A percentile compares a stretch with the other conserved stretches of the same genome.
Conservation (phyloP, 2,797 vertebrate species). For the Crax fasciolata region DNA sequence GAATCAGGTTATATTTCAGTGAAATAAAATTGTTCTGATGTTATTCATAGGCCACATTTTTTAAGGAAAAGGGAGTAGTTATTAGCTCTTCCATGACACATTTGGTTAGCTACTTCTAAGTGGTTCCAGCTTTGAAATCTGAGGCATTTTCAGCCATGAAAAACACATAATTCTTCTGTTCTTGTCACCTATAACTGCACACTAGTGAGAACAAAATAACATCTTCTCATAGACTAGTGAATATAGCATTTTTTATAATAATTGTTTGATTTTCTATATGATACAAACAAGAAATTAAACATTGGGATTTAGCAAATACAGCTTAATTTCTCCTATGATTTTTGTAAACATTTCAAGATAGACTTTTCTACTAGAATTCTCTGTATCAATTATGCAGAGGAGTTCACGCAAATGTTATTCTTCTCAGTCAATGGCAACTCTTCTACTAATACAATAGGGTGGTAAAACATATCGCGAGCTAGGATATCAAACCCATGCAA, state of each 20-base stretch:
- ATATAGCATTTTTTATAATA: not conserved
- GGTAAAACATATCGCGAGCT: not conserved
- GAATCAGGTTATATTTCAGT: slow-evolving; percentile 57
- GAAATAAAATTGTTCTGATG: slow-evolving; percentile 41
- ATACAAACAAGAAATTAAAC: not conserved
- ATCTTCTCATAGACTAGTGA: not conserved
- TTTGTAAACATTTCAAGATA: not conserved
- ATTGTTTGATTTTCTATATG: not conserved
- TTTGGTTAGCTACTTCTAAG: slow-evolving; percentile 65
- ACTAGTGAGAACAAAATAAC: not conserved
- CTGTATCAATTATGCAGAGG: not conserved
- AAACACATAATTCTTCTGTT: slow-evolving; percentile 27
- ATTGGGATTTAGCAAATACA: not conserved
- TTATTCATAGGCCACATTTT: slow-evolving; percentile 62
- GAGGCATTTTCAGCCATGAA: slow-evolving; percentile 41
- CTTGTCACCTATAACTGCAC: slow-evolving; percentile 19
- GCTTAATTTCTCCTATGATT: not conserved
- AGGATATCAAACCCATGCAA: not conserved
- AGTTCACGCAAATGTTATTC: not conserved
- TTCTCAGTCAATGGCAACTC: not conserved
- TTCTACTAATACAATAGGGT: not conserved
- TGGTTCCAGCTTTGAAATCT: slow-evolving; percentile 68
- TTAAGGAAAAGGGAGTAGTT: slow-evolving; percentile 65
- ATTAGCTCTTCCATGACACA: slow-evolving; percentile 68
- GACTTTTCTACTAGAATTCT: not conserved